Evolutionary conservation across 2,888 invertebrate genomes (phyloP), one percentile per base, ranked within the genome.

Genomic region (Dorcus parallelipipedus): DNA sequence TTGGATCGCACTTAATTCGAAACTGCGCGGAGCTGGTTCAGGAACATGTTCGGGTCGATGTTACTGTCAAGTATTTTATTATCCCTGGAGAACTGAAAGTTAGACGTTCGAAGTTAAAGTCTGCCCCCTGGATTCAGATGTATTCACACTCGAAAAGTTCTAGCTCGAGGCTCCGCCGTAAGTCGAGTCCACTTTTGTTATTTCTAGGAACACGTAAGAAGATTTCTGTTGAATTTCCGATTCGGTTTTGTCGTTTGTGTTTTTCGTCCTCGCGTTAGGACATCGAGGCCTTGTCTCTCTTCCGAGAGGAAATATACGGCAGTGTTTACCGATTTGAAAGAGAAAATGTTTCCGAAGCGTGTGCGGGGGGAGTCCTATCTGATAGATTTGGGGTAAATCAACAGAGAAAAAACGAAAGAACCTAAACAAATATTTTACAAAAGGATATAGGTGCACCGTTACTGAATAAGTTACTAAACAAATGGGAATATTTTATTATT

Each of bases 171-270:
- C 53, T 41, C 57, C 54, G 54, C 56, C 64, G 61, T 62, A 60
- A 60, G 61, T 62, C 62, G 58, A 64, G 65, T 67, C 64, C 67
- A 63, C 64, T 65, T 65, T 67, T 63, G 65, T 65, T 65, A 62
- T 64, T 59, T 62, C 63, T 56, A 67, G 62, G 65, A 64, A 66
- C 64, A 60, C 61, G 60, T 64, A 65, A 66, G 64, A 62, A 63
- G 64, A 64, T 65, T 67, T 67, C 62, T 58, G 58, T 59, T 59
- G 64, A 67, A 67, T 67, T 65, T 65, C 63, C 65, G 62, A 67
- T 67, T 66, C 55, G 60, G 64, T 63, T 66, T 66, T 66, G 63
- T 62, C 64, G 61, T 59, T 62, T 58, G 52, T 58, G 60, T 63
- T 59, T 60, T 50, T 49, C 47, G 45, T 20, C 47, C 43, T n/a